Base-by-base conservation (phyloP, 2,888 invertebrate genomes). In the Formica aserva region DNA sequence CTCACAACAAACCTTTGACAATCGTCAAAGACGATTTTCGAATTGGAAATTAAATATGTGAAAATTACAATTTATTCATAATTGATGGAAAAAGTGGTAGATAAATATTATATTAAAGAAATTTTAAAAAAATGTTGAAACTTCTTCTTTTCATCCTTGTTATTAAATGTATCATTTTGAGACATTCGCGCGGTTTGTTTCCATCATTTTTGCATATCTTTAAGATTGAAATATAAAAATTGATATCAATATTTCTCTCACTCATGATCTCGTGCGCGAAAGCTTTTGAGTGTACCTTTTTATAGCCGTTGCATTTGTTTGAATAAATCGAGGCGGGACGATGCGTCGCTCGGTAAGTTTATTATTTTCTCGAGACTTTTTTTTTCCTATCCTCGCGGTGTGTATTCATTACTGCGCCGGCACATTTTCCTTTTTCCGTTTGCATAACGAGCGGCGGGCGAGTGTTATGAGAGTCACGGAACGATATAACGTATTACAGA, bases 381-480 rank as follows among this genome's bases (percentile, higher is more conserved):
- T 48, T n/a, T 52, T 52, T 52, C 35, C 35, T 48, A 48, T 52
- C 8, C 52, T 52, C 52, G 52, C 52, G 48, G n/a, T 52, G 52
- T 52, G n/a, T n/a, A 52, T n/a, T 52, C 52, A 52, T 52, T 52
- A 52, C 52, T 52, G 8, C 48, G 52, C 8, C 52, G n/a, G 52
- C n/a, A 52, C 52, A 52, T 52, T 52, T 60, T 60, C 60, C 60
- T 29, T 48, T 26, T 67, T 67, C 48, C 45, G 41, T 45, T 67
- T 67, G 45, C 67, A 48, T 45, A 41, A 48, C 67, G 67, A 45
- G 48, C n/a, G 18, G 15, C 22, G 48, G 41, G 15, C 29, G 48
- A 55, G 55, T 55, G 35, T 72, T 62, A 75, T 32, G 57, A 72
- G 35, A 29, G 35, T 72, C 57, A 55, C 29, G 22, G 72, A 72